Conservation (phyloP, 2,797 vertebrate species). For the Sebastes alutus region DNA sequence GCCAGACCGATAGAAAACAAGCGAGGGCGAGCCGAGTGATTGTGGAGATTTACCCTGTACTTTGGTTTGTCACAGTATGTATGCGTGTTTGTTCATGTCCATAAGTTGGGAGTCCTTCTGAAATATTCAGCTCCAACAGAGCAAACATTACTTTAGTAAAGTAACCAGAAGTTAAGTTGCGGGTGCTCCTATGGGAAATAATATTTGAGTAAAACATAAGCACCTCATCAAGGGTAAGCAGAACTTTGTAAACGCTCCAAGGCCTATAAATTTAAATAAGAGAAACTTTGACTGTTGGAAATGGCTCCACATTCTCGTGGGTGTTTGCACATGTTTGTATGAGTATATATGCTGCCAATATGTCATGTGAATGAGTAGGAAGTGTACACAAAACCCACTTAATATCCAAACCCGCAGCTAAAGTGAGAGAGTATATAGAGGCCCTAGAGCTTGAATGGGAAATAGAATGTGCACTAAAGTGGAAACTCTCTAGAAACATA, state of each 20-base stretch:
- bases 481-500: neutral
- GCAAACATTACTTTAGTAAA: conserved; percentile 42
- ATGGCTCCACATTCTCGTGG: conserved; percentile 9
- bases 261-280: conserved; percentile 18
- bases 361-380: conserved; percentile 8
- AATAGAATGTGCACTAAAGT: neutral
- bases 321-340: conserved; percentile 41
- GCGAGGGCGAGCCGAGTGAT: neutral
- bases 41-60: neutral
- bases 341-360: conserved; percentile 4
- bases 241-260: conserved; percentile 9
- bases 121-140: conserved; percentile 41
- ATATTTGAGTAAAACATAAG: conserved; percentile 29
- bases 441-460: neutral
- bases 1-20: neutral
- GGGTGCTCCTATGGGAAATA: conserved; percentile 9
- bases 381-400: conserved; percentile 13
- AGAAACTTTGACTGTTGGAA: conserved; percentile 3
- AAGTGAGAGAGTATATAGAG: neutral
- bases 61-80: neutral
- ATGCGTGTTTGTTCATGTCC: neutral
- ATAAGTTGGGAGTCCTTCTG: conserved; percentile 16
- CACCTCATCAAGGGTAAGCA: neutral
- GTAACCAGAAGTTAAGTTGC: conserved; percentile 11
- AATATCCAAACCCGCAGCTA: neutral